phyloP scores from a whole-genome alignment of 2,888 invertebrate species.

The Argyresthia goedartella region DNA sequence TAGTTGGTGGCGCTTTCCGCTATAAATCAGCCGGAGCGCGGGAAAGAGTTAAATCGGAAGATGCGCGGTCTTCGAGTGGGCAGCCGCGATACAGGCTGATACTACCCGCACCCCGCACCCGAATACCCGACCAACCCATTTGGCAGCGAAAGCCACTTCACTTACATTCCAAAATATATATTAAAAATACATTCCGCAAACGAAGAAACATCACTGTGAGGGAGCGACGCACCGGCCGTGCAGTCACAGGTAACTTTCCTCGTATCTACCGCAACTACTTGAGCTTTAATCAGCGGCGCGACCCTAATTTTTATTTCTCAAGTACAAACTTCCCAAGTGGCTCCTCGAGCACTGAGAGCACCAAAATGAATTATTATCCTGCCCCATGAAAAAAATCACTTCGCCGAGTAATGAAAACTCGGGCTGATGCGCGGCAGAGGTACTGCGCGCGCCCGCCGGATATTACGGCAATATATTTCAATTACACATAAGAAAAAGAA shows the following conservation, averaged over 20 bases:
- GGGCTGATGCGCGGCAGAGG: constrained; percentile 61
- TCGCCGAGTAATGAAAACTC: constrained; percentile 65
- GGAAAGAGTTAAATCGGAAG: constrained; percentile 41
- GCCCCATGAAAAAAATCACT: constrained; percentile 63
- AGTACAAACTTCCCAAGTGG: constrained; percentile 43
- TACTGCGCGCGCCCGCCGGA: constrained; percentile 59
- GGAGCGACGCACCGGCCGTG: no score
- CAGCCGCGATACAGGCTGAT: constrained; percentile 25
- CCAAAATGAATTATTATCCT: constrained; percentile 66
- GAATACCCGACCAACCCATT: background rate
- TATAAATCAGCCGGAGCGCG: constrained; percentile 50
- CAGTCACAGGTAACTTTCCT: background rate
- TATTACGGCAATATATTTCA: constrained; percentile 71
- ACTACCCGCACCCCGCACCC: constrained; percentile 10
- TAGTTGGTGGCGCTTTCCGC: constrained; percentile 37
- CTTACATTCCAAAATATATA: background rate
- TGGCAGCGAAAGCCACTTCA: constrained; percentile 6
- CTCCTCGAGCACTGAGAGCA: constrained; percentile 35
- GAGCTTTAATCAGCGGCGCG: constrained; percentile 16
- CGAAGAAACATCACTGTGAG: no score
- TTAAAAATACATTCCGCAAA: no score
- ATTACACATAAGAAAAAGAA: constrained; percentile 71
- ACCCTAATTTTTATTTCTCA: constrained; percentile 16
- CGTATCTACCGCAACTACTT: constrained; percentile 7
- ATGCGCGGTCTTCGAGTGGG: constrained; percentile 36